Conservation (phyloP, 2,113 vertebrate genomes). For the Pluvianellus socialis region DNA sequence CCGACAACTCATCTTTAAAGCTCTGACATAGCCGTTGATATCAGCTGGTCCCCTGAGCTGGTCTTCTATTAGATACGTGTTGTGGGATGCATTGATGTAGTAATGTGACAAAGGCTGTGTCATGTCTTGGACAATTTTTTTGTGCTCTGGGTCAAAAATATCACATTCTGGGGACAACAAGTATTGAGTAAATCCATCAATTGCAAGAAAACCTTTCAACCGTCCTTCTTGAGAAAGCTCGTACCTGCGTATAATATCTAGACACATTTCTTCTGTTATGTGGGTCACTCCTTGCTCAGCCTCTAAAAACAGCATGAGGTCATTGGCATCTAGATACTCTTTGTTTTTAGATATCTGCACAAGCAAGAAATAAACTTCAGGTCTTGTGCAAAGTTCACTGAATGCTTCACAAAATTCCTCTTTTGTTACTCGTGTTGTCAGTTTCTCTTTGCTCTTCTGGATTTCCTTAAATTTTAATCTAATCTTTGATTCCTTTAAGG, state of each 20-base stretch:
- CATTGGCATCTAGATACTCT: constrained; percentile 92
- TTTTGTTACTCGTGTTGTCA: constrained; percentile 91
- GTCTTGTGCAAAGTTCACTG: constrained; percentile 93
- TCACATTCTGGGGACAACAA: constrained; percentile 93
- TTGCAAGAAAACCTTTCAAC: constrained; percentile 87
- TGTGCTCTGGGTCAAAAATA: constrained; percentile 93
- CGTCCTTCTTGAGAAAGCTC: constrained; percentile 90
- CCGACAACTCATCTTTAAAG: constrained; percentile 89
- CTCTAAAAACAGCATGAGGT: constrained; percentile 94
- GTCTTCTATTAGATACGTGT: constrained; percentile 93
- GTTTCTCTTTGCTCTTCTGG: constrained; percentile 95
- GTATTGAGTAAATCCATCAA: constrained; percentile 94
- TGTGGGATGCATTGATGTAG: constrained; percentile 94
- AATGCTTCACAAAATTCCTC: constrained; percentile 97
- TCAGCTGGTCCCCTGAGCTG: constrained; percentile 91
- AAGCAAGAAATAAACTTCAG: constrained; percentile 95
- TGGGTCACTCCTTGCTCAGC: constrained; percentile 91
- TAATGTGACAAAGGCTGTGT: constrained; percentile 94
- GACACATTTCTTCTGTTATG: constrained; percentile 89
- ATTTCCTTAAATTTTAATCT: constrained; percentile 95
- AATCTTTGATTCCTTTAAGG: constrained; percentile 93
- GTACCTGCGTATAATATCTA: constrained; percentile 88
- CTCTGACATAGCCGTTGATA: constrained; percentile 88
- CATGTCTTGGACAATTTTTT: constrained; percentile 94
- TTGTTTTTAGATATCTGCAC: constrained; percentile 98